Evolutionary conservation across 2,113 vertebrate species (phyloP).

Genomic region (Corythaeola cristata): DNA sequence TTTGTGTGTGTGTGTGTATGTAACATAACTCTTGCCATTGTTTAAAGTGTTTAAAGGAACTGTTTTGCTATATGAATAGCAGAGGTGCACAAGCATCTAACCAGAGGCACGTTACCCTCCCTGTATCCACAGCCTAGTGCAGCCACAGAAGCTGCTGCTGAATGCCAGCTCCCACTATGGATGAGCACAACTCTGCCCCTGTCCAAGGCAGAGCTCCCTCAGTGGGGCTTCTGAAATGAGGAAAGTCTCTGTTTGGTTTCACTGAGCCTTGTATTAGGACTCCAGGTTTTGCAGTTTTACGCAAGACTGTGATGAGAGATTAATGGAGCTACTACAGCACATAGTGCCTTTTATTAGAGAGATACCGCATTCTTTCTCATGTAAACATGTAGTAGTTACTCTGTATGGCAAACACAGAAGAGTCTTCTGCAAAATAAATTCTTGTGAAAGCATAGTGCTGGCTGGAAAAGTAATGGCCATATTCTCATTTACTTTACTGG

Average conservation of each 20-base stretch:
- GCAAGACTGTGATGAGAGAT: background rate
- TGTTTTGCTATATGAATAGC: background rate
- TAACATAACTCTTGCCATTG: background rate
- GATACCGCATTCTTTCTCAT: background rate
- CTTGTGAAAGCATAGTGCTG: background rate
- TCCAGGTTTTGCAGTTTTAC: background rate
- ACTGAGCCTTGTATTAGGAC: background rate
- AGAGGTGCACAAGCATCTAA: background rate
- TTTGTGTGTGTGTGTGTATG: too few species aligned
- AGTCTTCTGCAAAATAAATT: background rate
- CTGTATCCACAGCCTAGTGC: background rate
- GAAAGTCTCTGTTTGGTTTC: background rate
- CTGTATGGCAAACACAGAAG: background rate
- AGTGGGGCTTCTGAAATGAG: background rate
- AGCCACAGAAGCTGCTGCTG: accelerated
- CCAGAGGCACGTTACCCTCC: too few species aligned
- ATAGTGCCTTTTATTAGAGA: background rate
- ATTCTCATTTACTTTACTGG: background rate
- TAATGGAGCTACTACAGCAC: background rate
- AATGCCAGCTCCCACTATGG: accelerated
- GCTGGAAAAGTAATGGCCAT: background rate
- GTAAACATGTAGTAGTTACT: background rate
- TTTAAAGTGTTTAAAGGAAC: background rate
- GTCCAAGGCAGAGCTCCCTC: background rate
- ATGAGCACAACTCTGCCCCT: background rate